Conservation (phyloP, 2,113 vertebrate species). For the Nyctibius bracteatus region DNA sequence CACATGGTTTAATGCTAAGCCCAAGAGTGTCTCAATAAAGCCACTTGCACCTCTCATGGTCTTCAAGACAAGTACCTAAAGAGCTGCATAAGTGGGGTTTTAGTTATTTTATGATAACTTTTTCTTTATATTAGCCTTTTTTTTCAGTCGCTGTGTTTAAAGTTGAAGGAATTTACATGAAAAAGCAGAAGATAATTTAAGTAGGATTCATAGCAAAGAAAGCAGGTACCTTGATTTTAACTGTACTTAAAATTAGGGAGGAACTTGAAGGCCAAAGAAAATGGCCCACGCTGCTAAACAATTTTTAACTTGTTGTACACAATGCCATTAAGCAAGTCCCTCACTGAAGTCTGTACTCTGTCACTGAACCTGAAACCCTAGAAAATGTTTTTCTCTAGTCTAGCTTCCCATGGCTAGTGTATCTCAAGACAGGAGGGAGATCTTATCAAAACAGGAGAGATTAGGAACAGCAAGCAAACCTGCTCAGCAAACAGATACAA, state of each 20-base stretch:
- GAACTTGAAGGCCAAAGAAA: neutral
- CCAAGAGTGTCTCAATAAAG: neutral
- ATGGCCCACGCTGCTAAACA: neutral
- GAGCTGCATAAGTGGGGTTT: neutral
- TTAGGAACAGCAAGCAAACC: neutral
- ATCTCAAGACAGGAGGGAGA: neutral
- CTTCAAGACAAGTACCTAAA: neutral
- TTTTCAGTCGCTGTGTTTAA: neutral
- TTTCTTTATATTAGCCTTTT: neutral
- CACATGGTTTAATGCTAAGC: neutral
- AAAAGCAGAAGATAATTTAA: neutral
- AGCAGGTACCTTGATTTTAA: neutral
- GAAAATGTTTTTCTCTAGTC: neutral
- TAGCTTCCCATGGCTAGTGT: neutral
- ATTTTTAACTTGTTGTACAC: neutral
- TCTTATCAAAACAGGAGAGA: neutral
- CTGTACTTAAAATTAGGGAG: neutral
- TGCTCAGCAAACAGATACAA: neutral
- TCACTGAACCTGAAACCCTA: neutral
- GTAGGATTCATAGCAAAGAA: neutral
- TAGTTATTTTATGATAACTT: neutral
- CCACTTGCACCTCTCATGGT: neutral
- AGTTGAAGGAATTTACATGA: neutral
- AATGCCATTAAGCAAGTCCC: neutral
- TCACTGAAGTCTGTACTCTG: neutral